phyloP scores from a whole-genome alignment of 2,888 invertebrate species.

The Lacanobia wlatinum region DNA sequence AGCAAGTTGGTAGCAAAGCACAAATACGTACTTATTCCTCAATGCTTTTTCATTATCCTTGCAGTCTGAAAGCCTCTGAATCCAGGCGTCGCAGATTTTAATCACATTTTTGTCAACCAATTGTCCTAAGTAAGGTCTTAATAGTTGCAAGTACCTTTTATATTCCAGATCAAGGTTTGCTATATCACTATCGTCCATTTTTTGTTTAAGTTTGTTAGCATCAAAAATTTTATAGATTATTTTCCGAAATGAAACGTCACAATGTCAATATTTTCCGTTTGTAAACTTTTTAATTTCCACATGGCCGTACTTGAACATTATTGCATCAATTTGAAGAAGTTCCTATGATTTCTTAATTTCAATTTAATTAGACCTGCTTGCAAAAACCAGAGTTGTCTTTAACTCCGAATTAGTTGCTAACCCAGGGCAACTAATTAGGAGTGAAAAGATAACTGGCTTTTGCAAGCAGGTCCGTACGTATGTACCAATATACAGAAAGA shows the following conservation, averaged over 20 bases:
- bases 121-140: slow-evolving; percentile 80
- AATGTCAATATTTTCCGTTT: slow-evolving; percentile 1
- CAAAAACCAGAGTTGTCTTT: too few relatives aligned
- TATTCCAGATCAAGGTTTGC: slow-evolving; percentile 80
- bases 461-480: too few relatives aligned
- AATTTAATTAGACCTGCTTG: too few relatives aligned
- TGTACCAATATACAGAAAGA: too few relatives aligned
- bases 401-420: too few relatives aligned
- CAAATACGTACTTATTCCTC: slow-evolving; percentile 83
- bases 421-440: too few relatives aligned
- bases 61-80: slow-evolving; percentile 79
- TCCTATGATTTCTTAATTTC: neutral
- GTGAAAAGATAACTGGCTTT: too few relatives aligned
- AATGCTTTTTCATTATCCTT: slow-evolving; percentile 77
- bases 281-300: neutral
- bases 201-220: slow-evolving; percentile 6
- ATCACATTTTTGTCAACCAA: slow-evolving; percentile 77
- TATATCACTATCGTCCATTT: slow-evolving; percentile 77
- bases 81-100: slow-evolving; percentile 83
- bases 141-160: slow-evolving; percentile 83
- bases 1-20: slow-evolving; percentile 83
- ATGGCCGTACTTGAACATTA: neutral
- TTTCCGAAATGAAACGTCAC: slow-evolving; percentile 47
- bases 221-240: slow-evolving; percentile 33
- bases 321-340: neutral